These are phyloP conservation scores for Epinotia ramella DNA, from an alignment of 2,888 invertebrate species.

Conservation along the genomic window DNA sequence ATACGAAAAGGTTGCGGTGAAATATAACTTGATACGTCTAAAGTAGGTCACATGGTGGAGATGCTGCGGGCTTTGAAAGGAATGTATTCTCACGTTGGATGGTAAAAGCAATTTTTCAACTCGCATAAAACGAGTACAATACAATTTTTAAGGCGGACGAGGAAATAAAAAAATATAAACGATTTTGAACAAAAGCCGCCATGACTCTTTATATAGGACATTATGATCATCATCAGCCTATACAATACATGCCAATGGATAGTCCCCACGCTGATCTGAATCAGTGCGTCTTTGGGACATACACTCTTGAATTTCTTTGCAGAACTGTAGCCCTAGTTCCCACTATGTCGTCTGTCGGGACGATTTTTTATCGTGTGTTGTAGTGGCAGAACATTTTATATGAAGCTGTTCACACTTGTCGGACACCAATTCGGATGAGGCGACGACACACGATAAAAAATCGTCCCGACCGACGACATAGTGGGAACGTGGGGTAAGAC, in stretches of 20 bases:
- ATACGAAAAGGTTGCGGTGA: conserved; percentile 35
- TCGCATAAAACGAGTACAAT: conserved; percentile 1
- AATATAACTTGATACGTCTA: conserved; percentile 40
- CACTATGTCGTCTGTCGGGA: no score
- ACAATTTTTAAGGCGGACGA: background rate
- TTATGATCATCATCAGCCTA: no score
- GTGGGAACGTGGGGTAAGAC: no score
- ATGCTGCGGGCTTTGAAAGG: conserved; percentile 12
- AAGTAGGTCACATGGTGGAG: conserved; percentile 40
- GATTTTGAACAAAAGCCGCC: background rate
- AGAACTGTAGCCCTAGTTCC: no score
- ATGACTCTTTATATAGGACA: background rate
- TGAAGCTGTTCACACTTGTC: no score
- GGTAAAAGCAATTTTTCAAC: conserved; percentile 19
- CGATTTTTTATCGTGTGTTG: no score
- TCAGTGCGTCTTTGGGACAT: no score
- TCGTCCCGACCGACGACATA: no score
- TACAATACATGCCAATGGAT: background rate
- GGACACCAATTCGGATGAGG: no score
- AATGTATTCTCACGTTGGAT: conserved; percentile 8
- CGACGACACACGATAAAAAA: no score
- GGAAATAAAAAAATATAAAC: background rate
- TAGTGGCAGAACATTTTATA: no score
- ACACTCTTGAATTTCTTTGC: background rate
- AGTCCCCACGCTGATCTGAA: no score